phyloP scores from a whole-genome alignment of 2,797 vertebrate species.

The Monodelphis domestica region DNA sequence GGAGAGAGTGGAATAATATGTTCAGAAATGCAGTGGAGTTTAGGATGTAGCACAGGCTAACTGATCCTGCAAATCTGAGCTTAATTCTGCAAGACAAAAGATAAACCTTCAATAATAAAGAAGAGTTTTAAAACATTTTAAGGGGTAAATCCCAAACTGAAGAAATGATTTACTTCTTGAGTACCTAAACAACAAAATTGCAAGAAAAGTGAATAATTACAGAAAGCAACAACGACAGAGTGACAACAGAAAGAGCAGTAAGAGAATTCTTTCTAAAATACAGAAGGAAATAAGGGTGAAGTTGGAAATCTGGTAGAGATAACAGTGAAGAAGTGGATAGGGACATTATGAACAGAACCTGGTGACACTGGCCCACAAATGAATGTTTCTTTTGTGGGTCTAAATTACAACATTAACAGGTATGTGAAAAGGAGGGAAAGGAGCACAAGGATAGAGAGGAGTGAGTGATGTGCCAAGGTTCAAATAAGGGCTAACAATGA shows the following conservation, averaged over 20 bases:
- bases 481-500: neutral
- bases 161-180: neutral
- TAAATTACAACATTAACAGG: neutral
- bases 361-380: too few relatives aligned
- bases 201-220: neutral
- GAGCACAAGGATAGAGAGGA: neutral
- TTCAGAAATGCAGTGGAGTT: neutral
- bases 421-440: neutral
- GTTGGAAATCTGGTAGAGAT: too few relatives aligned
- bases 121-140: neutral
- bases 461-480: neutral
- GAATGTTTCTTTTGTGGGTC: too few relatives aligned
- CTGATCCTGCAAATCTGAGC: neutral
- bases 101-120: neutral
- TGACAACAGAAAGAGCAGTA: neutral
- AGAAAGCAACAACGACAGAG: neutral
- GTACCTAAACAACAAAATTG: neutral
- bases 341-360: too few relatives aligned
- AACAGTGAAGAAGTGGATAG: too few relatives aligned
- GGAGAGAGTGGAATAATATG: neutral
- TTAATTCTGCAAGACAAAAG: neutral
- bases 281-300: neutral
- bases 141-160: neutral
- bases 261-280: neutral
- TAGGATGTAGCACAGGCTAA: neutral